These are phyloP conservation scores for Bradypodion ventrale DNA, from an alignment of 2,797 vertebrate genomes.

Conservation along the genomic window DNA sequence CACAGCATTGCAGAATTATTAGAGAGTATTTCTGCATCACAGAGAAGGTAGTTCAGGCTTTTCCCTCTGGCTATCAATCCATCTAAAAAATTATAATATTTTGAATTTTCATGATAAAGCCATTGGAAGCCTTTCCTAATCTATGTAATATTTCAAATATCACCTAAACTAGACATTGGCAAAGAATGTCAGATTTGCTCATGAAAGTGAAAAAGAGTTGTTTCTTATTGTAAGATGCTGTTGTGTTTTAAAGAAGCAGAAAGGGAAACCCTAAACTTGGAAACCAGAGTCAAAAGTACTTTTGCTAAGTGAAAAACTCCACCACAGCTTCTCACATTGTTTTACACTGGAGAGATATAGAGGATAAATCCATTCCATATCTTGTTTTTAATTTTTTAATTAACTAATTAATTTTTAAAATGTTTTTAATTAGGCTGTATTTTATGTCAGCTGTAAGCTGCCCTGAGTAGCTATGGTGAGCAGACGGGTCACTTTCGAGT, in stretches of 20 bases:
- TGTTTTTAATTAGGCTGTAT: too few species aligned
- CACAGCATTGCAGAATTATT: not conserved
- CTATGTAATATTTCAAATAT: not conserved
- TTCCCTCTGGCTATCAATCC: conserved; percentile 6
- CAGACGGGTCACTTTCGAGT: too few species aligned
- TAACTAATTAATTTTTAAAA: too few species aligned
- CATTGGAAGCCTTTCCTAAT: not conserved
- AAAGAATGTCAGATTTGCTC: not conserved
- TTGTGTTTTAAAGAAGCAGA: not conserved
- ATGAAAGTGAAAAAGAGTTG: not conserved
- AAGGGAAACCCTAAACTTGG: too few species aligned
- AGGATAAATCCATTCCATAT: not conserved
- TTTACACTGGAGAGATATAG: not conserved
- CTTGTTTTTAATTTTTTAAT: not conserved
- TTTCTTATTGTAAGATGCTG: not conserved
- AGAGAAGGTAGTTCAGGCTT: not conserved
- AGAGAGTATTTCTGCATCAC: conserved; percentile 2
- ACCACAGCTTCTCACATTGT: not conserved
- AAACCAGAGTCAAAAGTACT: not conserved
- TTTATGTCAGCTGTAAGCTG: too few species aligned
- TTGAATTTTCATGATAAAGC: conserved; percentile 3
- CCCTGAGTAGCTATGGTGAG: too few species aligned
- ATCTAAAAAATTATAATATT: not conserved
- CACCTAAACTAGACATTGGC: not conserved
- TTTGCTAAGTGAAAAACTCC: not conserved